Evolutionary conservation across 1,140 invertebrate species (phyloP).

Genomic region (Drosophila lacertosa): DNA sequence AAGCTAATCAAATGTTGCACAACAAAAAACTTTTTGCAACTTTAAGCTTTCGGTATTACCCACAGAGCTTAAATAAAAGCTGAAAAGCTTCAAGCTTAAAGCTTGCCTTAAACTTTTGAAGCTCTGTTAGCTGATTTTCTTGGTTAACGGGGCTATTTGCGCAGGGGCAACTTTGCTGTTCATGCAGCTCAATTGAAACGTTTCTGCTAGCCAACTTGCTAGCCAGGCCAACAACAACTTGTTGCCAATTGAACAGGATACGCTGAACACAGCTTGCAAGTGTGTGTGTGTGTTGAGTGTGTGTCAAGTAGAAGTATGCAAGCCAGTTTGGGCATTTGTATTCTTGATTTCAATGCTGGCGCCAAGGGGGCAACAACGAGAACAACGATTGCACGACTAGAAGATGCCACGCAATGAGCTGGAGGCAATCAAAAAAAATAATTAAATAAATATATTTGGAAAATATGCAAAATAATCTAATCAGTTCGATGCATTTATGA

Average conservation of each 20-base stretch:
- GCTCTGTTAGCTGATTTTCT: background rate
- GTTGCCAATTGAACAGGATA: slow-evolving; percentile 40
- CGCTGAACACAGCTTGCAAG: slow-evolving; percentile 1
- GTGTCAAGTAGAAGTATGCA: slow-evolving; percentile 9
- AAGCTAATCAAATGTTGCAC: too few species aligned
- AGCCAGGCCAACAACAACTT: slow-evolving; percentile 14
- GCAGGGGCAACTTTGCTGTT: background rate
- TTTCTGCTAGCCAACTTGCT: slow-evolving; percentile 4
- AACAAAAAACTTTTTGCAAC: too few species aligned
- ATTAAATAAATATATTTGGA: too few species aligned
- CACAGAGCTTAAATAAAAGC: too few species aligned
- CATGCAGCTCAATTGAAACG: slow-evolving; percentile 6
- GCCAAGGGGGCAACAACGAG: slow-evolving; percentile 18
- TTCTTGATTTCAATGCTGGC: slow-evolving; percentile 29
- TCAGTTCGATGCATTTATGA: too few species aligned
- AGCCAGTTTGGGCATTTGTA: slow-evolving; percentile 33
- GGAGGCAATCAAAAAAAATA: too few species aligned
- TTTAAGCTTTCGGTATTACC: too few species aligned
- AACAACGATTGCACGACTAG: too few species aligned
- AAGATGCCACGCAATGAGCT: too few species aligned
- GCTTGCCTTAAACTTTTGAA: slow-evolving; percentile 7
- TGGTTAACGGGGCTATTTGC: background rate
- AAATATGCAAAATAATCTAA: too few species aligned
- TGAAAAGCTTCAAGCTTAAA: background rate
- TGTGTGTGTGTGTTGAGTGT: background rate